phyloP scores from a whole-genome alignment of 1,140 invertebrate genomes.

The Kradibia gibbosae region DNA sequence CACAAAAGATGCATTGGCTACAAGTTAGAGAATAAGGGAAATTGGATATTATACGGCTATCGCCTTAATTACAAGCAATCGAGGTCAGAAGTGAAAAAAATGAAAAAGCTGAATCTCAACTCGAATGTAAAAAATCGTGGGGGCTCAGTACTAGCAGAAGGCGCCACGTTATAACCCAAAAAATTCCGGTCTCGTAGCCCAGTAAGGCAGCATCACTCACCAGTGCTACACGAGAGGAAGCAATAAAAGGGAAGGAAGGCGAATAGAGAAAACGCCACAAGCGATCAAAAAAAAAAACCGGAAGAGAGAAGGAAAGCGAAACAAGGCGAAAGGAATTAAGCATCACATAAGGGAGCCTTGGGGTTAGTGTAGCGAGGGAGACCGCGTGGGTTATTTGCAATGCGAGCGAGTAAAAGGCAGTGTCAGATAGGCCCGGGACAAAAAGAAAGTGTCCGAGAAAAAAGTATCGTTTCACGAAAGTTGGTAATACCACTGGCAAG shows the following conservation, averaged over 20 bases:
- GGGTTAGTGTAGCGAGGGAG: not conserved
- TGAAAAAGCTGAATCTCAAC: not conserved
- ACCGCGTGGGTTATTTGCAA: conserved; percentile 38
- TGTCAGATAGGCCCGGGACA: not conserved
- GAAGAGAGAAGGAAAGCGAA: not conserved
- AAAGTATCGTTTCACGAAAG: conserved; percentile 15
- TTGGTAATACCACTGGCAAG: conserved; percentile 35
- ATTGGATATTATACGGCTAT: not conserved
- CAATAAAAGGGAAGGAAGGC: not conserved
- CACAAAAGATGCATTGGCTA: not conserved
- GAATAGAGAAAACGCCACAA: not conserved
- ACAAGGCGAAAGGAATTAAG: conserved; percentile 12
- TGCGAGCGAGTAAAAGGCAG: conserved; percentile 21
- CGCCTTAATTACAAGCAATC: conserved; percentile 23
- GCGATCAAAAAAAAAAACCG: not conserved
- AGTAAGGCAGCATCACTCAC: conserved; percentile 47
- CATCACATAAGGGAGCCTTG: not conserved
- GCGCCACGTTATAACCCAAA: conserved; percentile 8
- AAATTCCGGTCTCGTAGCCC: conserved; percentile 48
- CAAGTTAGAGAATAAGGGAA: not conserved
- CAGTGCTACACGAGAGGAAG: not conserved
- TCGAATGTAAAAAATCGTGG: conserved; percentile 12
- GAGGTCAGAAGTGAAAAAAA: not conserved
- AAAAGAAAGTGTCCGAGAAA: not conserved
- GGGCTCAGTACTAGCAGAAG: not conserved